Conservation (phyloP, 1,140 invertebrate genomes). For the Drosophila ercepeae region DNA sequence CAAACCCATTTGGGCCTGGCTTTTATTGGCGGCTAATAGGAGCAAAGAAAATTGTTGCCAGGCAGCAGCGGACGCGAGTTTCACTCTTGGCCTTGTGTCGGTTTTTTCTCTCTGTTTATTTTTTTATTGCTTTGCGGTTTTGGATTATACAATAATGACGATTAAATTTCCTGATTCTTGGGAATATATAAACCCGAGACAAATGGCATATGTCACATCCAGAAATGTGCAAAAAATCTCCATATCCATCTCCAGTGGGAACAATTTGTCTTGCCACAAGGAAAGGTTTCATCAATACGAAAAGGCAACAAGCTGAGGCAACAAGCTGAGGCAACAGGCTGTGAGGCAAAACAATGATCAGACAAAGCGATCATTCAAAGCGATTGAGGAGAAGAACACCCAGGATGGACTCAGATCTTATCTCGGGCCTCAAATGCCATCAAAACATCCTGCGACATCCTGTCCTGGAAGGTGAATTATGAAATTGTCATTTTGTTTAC, state of each 20-base stretch:
- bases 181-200: conserved; percentile 14
- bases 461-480: conserved; percentile 44
- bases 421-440: conserved; percentile 37
- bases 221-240: conserved; percentile 45
- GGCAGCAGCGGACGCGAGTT: conserved; percentile 40
- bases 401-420: conserved; percentile 57
- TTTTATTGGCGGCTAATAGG: conserved; percentile 49
- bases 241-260: conserved; percentile 19
- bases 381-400: conserved; percentile 55
- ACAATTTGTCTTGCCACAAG: conserved; percentile 58
- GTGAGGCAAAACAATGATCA: too few species aligned
- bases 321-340: too few species aligned
- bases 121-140: conserved; percentile 26
- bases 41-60: conserved; percentile 64
- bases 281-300: conserved; percentile 18
- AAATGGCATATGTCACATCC: conserved; percentile 21
- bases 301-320: too few species aligned
- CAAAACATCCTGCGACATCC: background rate
- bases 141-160: conserved; percentile 55
- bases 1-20: conserved; percentile 44
- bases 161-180: conserved; percentile 37
- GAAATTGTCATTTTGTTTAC: conserved; percentile 36
- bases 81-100: conserved; percentile 58
- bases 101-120: conserved; percentile 21
- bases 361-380: conserved; percentile 52